A percentile compares a stretch with the other conserved stretches of the same genome.
Conservation (phyloP, 35 echinoderm and acorn worm genomes). For the Ophioderma brevispina region DNA sequence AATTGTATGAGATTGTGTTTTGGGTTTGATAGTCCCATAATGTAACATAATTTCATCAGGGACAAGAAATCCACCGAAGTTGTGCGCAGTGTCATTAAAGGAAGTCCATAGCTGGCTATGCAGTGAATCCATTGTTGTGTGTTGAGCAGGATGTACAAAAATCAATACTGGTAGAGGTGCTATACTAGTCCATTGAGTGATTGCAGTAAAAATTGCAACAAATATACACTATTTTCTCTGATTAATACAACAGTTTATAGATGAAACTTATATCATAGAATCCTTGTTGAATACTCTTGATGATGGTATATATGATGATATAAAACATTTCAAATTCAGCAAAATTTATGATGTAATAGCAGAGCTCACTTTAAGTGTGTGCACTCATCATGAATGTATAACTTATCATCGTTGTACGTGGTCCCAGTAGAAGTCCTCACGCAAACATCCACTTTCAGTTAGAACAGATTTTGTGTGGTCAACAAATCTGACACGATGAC, state of each 20-base stretch:
- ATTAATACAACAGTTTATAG: not conserved
- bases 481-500: no score
- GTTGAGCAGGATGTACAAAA: not conserved
- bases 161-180: not conserved
- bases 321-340: no score
- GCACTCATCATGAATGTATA: no score
- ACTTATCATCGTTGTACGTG: no score
- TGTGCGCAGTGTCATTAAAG: not conserved
- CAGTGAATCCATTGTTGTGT: not conserved
- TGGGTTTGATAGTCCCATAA: constrained; percentile 2
- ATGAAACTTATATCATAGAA: not conserved
- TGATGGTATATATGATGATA: not conserved
- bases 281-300: not conserved
- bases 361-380: no score
- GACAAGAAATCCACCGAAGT: not conserved
- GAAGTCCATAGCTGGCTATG: not conserved
- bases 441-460: no score
- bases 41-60: not conserved
- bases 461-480: no score
- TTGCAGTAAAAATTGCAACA: not conserved
- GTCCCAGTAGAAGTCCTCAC: no score
- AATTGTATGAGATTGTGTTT: not conserved
- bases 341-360: no score
- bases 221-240: not conserved
- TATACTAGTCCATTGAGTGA: not conserved